phyloP scores from a whole-genome alignment of 2,888 invertebrate genomes.

The Limnephilus rhombicus region DNA sequence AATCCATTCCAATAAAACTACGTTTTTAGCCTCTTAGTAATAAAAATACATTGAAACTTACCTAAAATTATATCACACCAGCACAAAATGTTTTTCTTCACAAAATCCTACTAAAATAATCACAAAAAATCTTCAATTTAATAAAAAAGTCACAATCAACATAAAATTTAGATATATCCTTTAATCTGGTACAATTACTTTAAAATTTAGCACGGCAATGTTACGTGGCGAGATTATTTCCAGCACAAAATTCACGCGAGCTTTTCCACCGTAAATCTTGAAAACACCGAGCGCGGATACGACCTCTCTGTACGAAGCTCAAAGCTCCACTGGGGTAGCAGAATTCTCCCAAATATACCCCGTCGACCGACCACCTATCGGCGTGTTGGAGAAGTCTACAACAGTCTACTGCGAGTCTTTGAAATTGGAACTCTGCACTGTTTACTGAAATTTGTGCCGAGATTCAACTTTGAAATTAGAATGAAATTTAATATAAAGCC shows the following conservation, averaged over 20 bases:
- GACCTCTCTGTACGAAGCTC: constrained; percentile 26
- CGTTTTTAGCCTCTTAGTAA: too few relatives aligned
- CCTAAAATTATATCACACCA: not conserved
- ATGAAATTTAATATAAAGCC: not conserved
- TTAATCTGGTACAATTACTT: not conserved
- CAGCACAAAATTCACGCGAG: not conserved
- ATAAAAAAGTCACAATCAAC: not conserved
- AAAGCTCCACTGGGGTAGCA: constrained; percentile 36
- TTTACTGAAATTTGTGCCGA: not conserved
- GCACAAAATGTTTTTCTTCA: not conserved
- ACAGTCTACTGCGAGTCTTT: not conserved
- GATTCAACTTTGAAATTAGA: not conserved
- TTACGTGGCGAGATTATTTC: not conserved
- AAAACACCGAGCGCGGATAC: constrained; percentile 18
- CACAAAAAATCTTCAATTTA: not conserved
- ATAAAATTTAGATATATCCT: not conserved
- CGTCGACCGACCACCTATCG: constrained; percentile 23
- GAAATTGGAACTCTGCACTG: not conserved
- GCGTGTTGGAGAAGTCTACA: constrained; percentile 22
- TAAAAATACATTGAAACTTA: not conserved
- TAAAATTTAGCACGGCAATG: not conserved
- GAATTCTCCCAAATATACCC: constrained; percentile 2
- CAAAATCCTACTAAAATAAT: not conserved
- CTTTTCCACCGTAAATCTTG: not conserved
- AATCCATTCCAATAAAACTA: too few relatives aligned